Percentiles rank a stretch among this genome's conserved stretches.
Evolutionary conservation across 2,113 vertebrate genomes (phyloP).

Genomic region (Ellobius talpinus): DNA sequence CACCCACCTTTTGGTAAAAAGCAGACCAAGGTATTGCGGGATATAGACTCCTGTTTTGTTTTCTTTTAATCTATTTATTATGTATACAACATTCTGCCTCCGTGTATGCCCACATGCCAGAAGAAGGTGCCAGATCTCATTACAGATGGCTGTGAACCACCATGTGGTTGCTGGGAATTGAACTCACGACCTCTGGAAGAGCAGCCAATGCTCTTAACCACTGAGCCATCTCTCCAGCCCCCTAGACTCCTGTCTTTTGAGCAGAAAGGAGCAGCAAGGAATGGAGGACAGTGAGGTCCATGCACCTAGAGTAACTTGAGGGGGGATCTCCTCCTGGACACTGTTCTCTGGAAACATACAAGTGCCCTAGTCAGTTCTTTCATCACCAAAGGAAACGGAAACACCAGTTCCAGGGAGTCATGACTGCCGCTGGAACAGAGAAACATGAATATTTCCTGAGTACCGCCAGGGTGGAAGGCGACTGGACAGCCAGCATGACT

Average conservation of each 20-base stretch:
- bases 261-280: not conserved
- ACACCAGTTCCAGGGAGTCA: too few relatives aligned
- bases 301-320: accelerated
- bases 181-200: too few relatives aligned
- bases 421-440: not conserved
- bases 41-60: not conserved
- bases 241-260: not conserved
- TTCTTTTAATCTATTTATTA: too few relatives aligned
- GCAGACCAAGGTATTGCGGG: not conserved
- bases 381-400: not conserved
- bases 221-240: too few relatives aligned
- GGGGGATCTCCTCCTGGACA: not conserved
- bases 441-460: not conserved
- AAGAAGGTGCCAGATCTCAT: too few relatives aligned
- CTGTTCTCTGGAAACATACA: not conserved
- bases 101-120: too few relatives aligned
- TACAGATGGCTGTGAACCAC: too few relatives aligned
- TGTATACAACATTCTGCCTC: too few relatives aligned
- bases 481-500: too few relatives aligned
- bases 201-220: too few relatives aligned
- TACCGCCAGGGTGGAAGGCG: not conserved
- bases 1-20: not conserved
- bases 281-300: not conserved
- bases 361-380: not conserved
- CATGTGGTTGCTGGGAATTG: too few relatives aligned